Conservation (phyloP, 2,113 vertebrate species). For the Ramphastos sulfuratus region DNA sequence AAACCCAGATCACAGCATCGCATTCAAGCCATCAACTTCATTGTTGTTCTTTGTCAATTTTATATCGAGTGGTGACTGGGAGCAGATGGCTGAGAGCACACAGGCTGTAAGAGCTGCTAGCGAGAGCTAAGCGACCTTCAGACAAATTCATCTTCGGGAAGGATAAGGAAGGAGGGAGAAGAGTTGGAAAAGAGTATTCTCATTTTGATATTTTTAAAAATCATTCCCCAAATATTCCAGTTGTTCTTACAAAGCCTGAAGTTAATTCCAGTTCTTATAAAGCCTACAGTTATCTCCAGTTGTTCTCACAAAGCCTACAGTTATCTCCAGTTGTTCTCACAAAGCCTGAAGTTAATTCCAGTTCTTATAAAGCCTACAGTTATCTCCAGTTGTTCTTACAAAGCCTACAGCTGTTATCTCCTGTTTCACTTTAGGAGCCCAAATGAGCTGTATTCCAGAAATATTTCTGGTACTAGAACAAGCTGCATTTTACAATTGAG, state of each 20-base stretch:
- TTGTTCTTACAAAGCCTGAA: neutral
- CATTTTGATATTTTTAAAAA: neutral
- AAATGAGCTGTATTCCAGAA: neutral
- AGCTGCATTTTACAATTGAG: neutral
- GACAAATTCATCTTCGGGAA: neutral
- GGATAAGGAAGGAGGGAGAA: neutral
- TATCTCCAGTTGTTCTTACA: too few species aligned
- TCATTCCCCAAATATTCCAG: neutral
- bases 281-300: neutral
- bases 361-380: too few species aligned
- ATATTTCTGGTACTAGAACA: neutral
- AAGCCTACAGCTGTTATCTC: neutral
- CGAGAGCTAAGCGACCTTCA: neutral
- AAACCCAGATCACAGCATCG: neutral
- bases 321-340: too few species aligned
- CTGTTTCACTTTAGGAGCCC: neutral
- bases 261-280: neutral
- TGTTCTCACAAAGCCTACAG: neutral
- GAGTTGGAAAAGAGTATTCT: neutral
- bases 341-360: too few species aligned
- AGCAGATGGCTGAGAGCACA: neutral
- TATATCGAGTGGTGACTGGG: neutral
- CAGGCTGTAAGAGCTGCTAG: neutral
- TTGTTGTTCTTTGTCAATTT: slow-evolving; percentile 14
- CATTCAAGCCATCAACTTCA: neutral